A percentile compares a stretch with the other conserved stretches of the same genome.
These are phyloP conservation scores for Harmothoe impar DNA, from an alignment of 2,888 invertebrate species.

Conservation along the genomic window DNA sequence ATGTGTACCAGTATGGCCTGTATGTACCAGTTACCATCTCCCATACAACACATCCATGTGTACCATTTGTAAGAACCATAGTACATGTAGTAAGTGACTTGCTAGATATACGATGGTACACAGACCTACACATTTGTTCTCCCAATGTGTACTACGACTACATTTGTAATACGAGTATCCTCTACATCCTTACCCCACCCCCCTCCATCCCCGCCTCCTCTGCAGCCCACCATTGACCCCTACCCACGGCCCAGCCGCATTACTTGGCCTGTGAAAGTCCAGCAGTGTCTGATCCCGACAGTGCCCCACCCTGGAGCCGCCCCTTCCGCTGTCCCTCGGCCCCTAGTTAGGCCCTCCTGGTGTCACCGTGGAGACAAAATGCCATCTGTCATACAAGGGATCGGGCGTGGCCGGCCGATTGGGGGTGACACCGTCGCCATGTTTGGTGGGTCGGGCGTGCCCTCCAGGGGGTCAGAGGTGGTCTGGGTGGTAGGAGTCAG, in stretches of 20 bases:
- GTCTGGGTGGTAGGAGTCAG: background rate
- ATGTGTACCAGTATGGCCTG: too few relatives aligned
- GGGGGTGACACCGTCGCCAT: constrained; percentile 28
- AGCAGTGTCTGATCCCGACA: background rate
- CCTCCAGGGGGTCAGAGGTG: constrained; percentile 24
- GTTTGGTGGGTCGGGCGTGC: constrained; percentile 9
- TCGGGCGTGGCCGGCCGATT: constrained; percentile 40
- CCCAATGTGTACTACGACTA: too few relatives aligned
- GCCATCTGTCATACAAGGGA: constrained; percentile 21
- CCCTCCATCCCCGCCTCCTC: too few relatives aligned
- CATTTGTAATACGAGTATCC: too few relatives aligned
- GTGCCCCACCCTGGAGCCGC: background rate
- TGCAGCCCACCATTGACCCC: too few relatives aligned
- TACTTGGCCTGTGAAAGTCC: background rate
- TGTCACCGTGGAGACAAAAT: constrained; percentile 47
- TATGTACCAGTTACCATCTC: too few relatives aligned
- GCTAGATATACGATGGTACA: too few relatives aligned
- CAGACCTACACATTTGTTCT: too few relatives aligned
- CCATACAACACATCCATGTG: too few relatives aligned
- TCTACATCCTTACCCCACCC: too few relatives aligned
- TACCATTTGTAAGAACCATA: too few relatives aligned
- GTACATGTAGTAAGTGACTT: too few relatives aligned
- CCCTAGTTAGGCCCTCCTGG: constrained; percentile 49
- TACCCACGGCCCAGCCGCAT: background rate
- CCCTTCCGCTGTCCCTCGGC: background rate